phyloP scores from a whole-genome alignment of 2,888 invertebrate species.

The Mythimna albipuncta region DNA sequence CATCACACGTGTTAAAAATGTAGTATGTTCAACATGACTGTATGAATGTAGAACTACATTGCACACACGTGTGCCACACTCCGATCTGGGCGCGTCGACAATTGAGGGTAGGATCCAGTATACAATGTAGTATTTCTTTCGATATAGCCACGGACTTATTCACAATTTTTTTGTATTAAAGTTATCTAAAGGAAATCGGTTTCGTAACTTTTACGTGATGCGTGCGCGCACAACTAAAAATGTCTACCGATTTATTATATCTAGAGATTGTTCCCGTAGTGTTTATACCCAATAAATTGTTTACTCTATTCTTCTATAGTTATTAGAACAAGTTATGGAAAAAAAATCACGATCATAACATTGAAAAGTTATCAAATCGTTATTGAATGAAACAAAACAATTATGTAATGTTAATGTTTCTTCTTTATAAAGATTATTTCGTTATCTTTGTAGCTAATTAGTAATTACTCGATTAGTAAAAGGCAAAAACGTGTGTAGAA shows the following conservation, averaged over 20 bases:
- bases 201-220: too few species aligned
- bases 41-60: background rate
- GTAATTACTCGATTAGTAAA: slow-evolving; percentile 42
- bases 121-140: too few species aligned
- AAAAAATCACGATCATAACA: slow-evolving; percentile 9
- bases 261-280: too few species aligned
- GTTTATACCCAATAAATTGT: too few species aligned
- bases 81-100: too few species aligned
- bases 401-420: slow-evolving; percentile 20
- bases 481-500: slow-evolving; percentile 26
- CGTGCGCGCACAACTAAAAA: too few species aligned
- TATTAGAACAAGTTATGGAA: background rate
- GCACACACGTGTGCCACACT: too few species aligned
- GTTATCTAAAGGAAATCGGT: too few species aligned
- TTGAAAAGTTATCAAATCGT: slow-evolving; percentile 26
- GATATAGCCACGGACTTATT: too few species aligned
- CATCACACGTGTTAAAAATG: background rate
- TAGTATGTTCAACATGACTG: background rate
- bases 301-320: background rate
- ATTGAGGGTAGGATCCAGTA: too few species aligned
- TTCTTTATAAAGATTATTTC: slow-evolving; percentile 27
- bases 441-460: slow-evolving; percentile 41
- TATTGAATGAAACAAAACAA: slow-evolving; percentile 18
- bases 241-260: too few species aligned
- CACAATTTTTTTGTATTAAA: too few species aligned